Evolutionary conservation across 1,140 invertebrate species (phyloP).

Genomic region (Epicauta chinensis): DNA sequence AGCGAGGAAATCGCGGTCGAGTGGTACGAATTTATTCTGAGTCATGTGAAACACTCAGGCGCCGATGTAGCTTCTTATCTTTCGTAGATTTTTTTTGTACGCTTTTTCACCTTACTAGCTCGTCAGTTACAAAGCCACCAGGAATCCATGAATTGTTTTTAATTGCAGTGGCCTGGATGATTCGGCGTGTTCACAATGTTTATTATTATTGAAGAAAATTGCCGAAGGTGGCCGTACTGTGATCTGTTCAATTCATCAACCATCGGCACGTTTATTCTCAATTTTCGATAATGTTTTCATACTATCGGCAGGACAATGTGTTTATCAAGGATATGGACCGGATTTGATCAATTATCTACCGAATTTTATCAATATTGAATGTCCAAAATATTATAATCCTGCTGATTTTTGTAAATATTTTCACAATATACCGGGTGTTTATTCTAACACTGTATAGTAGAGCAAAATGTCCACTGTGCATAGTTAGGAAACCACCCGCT

Average conservation of each 20-base stretch:
- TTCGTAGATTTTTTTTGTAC: no score
- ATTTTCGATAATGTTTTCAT: conserved; percentile 75
- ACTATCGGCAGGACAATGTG: conserved; percentile 64
- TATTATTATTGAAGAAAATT: conserved; percentile 67
- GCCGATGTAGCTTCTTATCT: no score
- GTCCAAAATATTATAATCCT: conserved; percentile 73
- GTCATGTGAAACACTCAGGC: no score
- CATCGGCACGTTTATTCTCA: conserved; percentile 70
- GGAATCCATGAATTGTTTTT: no score
- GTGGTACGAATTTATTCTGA: no score
- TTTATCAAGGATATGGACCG: conserved; percentile 60
- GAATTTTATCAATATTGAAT: conserved; percentile 54
- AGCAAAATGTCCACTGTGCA: no score
- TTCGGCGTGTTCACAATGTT: conserved; percentile 66
- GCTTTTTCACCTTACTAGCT: no score
- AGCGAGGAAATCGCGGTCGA: no score
- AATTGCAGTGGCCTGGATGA: conserved; percentile 66
- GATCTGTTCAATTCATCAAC: conserved; percentile 88
- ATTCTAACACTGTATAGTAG: no score
- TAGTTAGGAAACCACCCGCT: no score
- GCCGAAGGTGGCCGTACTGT: conserved; percentile 78
- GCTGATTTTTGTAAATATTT: conserved; percentile 68
- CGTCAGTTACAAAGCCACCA: no score
- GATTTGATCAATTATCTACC: conserved; percentile 65
- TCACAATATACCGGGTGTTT: no score